A percentile compares a stretch with the other conserved stretches of the same genome.
phyloP scores from a whole-genome alignment of 1,140 invertebrate genomes.

The Apis mellifera region DNA sequence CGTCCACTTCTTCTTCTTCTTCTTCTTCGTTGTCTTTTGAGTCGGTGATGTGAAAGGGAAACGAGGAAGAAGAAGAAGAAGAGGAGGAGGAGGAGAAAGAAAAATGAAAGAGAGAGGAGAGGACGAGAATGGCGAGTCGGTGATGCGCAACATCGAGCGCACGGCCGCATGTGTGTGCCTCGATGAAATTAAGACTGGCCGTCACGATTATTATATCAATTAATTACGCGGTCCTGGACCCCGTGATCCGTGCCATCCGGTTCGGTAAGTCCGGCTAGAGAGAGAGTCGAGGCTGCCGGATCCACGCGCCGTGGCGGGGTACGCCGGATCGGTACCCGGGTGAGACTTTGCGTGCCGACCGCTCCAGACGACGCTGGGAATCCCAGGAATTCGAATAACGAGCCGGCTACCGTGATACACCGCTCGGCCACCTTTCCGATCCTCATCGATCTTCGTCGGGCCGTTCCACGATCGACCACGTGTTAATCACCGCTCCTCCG shows the following conservation, averaged over 20 bases:
- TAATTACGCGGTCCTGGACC: slow-evolving; percentile 69
- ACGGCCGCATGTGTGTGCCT: slow-evolving; percentile 43
- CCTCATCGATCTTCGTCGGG: slow-evolving; percentile 60
- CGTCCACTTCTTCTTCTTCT: neutral
- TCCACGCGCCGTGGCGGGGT: neutral
- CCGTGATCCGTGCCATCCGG: slow-evolving; percentile 71
- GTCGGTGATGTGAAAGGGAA: neutral
- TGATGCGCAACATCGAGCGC: neutral
- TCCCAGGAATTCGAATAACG: slow-evolving; percentile 65
- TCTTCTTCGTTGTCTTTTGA: neutral
- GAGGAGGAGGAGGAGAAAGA: neutral
- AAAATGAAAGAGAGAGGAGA: neutral
- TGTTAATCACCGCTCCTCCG: slow-evolving; percentile 40
- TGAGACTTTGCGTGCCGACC: slow-evolving; percentile 41
- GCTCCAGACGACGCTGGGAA: slow-evolving; percentile 36
- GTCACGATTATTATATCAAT: slow-evolving; percentile 77
- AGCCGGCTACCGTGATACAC: slow-evolving; percentile 61
- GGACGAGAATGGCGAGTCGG: slow-evolving; percentile 3
- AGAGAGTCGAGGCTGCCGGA: neutral
- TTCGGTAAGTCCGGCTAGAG: slow-evolving; percentile 65
- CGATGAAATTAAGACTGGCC: slow-evolving; percentile 71
- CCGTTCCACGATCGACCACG: slow-evolving; percentile 27
- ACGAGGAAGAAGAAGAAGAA: neutral
- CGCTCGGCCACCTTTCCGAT: slow-evolving; percentile 45
- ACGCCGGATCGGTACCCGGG: neutral